Evolutionary conservation across 2,113 vertebrate species (phyloP), one percentile per base, ranked within the genome.

Genomic region (Rhombomys opimus): DNA sequence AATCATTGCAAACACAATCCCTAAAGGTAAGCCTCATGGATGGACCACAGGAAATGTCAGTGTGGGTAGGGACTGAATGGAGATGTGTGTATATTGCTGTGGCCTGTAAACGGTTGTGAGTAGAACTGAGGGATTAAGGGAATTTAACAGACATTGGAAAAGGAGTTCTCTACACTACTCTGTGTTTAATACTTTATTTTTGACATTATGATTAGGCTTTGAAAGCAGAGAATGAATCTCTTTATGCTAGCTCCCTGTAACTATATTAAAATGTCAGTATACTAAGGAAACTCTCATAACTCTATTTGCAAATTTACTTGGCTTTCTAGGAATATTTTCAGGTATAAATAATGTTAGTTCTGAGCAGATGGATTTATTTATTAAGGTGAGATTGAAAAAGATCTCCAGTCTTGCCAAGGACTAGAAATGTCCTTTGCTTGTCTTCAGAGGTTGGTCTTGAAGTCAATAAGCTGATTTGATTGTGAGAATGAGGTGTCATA

Each of bases 401-500:
- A 87, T 93, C 32, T 3, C 81, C 17, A n/a, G 73, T 89, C 54
- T 89, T 73, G 76, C 85, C 35, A 91, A 12, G 7, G 46, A 59
- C 8, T 87, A 35, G 32, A 87, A 65, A 52, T 91, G 14, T 50
- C 91, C 59, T 96, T 92, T 81, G 12, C 7, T 5, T 70, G 3
- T 77, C 63, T 94, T 73, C 94, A 68, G 59, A 94, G 96, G 87
- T 85, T 91, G 18, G 11, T 68, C 76, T 73, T 90, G 84, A 95
- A 76, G 11, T 96, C 87, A 92, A 0, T 87, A 93, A 73, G 4
- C 54, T 93, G 25, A 77, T 90, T 52, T 96, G 22, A 12, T 41
- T 78, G 12, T 73, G 70, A 97, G 46, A 92, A 65, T 81, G 91
- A 97, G 11, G 38, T 80, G 7, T 75, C 25, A 61, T 38, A 91